Evolutionary conservation across 2,888 invertebrate genomes (phyloP).

Genomic region (Drosophila fungiperda): DNA sequence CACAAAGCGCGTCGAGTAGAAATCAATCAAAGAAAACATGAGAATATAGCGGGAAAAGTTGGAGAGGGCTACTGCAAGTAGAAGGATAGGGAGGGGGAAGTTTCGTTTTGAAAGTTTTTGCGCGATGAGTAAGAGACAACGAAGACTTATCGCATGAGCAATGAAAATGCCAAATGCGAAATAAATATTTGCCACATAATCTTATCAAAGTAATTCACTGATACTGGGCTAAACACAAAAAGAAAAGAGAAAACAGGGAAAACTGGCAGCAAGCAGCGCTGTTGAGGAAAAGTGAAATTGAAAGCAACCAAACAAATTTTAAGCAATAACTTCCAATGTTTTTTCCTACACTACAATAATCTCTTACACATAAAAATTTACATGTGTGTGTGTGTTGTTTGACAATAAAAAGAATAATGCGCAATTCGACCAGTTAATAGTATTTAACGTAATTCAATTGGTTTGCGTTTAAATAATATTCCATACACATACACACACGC

Average conservation of each 20-base stretch:
- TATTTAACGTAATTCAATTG: slow-evolving; percentile 35
- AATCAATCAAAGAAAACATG: slow-evolving; percentile 45
- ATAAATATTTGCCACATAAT: slow-evolving; percentile 31
- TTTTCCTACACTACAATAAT: slow-evolving; percentile 35
- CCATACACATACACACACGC: slow-evolving; percentile 13
- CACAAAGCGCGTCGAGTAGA: slow-evolving; percentile 14
- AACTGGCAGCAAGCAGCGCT: slow-evolving; percentile 30
- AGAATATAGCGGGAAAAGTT: not conserved
- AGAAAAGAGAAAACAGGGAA: slow-evolving; percentile 53
- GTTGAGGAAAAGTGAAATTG: slow-evolving; percentile 71
- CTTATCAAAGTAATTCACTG: slow-evolving; percentile 46
- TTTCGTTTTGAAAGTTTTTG: slow-evolving; percentile 19
- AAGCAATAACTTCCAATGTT: slow-evolving; percentile 35
- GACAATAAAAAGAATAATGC: slow-evolving; percentile 34
- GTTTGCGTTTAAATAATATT: slow-evolving; percentile 15
- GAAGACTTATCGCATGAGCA: slow-evolving; percentile 30
- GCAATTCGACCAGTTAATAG: slow-evolving; percentile 43
- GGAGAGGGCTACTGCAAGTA: not conserved
- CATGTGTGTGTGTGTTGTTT: slow-evolving; percentile 2
- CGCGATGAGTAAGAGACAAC: slow-evolving; percentile 54
- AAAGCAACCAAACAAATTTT: slow-evolving; percentile 29
- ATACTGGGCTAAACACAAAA: slow-evolving; percentile 17
- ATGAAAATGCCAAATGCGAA: slow-evolving; percentile 37
- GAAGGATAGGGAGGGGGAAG: not conserved
- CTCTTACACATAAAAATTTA: slow-evolving; percentile 17